Conservation (phyloP, 2,888 invertebrate species). For the Ichneumoninae sp. region DNA sequence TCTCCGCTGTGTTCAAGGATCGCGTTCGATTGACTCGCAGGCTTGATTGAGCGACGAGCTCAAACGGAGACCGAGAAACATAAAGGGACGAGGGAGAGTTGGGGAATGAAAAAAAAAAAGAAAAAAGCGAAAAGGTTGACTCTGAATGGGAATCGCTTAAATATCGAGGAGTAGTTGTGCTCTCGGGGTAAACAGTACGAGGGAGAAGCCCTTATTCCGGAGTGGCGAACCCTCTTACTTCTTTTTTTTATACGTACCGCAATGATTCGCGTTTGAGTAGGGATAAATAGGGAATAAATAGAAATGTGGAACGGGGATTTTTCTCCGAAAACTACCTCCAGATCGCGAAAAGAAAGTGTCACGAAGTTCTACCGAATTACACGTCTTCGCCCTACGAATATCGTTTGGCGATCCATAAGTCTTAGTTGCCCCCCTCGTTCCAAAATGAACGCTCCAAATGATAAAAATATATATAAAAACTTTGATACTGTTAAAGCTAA, state of each 20-base stretch:
- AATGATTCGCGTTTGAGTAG: background rate
- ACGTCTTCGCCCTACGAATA: too few relatives aligned
- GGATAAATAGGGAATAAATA: background rate
- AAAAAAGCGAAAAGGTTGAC: constrained; percentile 55
- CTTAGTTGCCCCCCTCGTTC: too few relatives aligned
- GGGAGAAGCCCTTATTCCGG: constrained; percentile 37
- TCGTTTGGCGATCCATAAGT: too few relatives aligned
- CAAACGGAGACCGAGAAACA: constrained; percentile 20
- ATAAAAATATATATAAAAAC: too few relatives aligned
- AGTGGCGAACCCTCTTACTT: constrained; percentile 60
- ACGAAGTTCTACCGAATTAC: background rate
- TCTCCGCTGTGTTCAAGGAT: constrained; percentile 58
- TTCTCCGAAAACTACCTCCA: too few relatives aligned
- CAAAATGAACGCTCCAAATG: too few relatives aligned
- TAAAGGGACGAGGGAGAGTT: constrained; percentile 24
- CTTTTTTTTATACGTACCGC: constrained; percentile 14
- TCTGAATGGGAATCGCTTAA: constrained; percentile 67
- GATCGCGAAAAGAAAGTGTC: background rate
- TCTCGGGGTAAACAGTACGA: constrained; percentile 60
- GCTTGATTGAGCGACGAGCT: constrained; percentile 62
- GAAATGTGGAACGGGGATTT: too few relatives aligned
- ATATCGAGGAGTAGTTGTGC: constrained; percentile 66
- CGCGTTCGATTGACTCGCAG: constrained; percentile 64
- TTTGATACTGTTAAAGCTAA: too few relatives aligned
- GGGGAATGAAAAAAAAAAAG: constrained; percentile 49